These are phyloP conservation scores for Hydropotes inermis DNA, from an alignment of 2,113 vertebrate species.

Conservation along the genomic window DNA sequence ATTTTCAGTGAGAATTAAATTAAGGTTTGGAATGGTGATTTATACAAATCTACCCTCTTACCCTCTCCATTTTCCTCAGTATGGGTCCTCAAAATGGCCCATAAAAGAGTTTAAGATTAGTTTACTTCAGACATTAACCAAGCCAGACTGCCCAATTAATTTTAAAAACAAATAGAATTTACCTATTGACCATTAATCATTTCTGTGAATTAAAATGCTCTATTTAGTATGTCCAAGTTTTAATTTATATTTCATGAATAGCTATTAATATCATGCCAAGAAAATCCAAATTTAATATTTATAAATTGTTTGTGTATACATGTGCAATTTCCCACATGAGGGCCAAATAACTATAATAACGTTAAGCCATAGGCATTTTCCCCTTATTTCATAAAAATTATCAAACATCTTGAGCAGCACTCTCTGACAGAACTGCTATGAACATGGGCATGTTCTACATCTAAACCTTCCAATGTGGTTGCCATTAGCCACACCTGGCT, in stretches of 20 bases:
- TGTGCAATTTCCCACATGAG: neutral
- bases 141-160: neutral
- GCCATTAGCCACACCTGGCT: neutral
- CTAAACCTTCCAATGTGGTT: neutral
- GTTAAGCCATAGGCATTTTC: neutral
- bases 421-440: neutral
- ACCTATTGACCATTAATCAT: neutral
- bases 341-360: neutral
- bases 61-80: neutral
- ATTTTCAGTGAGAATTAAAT: neutral
- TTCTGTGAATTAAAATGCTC: neutral
- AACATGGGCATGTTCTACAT: neutral
- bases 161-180: neutral
- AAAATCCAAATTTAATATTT: neutral
- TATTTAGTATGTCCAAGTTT: neutral
- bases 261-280: neutral
- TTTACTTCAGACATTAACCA: neutral
- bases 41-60: neutral
- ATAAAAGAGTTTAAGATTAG: neutral
- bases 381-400: neutral
- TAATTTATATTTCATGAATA: neutral
- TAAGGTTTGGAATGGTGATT: neutral
- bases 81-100: neutral
- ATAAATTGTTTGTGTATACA: neutral
- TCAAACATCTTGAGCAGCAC: neutral